Evolutionary conservation across 2,797 vertebrate species (phyloP).

Genomic region (Sylvilagus floridanus): DNA sequence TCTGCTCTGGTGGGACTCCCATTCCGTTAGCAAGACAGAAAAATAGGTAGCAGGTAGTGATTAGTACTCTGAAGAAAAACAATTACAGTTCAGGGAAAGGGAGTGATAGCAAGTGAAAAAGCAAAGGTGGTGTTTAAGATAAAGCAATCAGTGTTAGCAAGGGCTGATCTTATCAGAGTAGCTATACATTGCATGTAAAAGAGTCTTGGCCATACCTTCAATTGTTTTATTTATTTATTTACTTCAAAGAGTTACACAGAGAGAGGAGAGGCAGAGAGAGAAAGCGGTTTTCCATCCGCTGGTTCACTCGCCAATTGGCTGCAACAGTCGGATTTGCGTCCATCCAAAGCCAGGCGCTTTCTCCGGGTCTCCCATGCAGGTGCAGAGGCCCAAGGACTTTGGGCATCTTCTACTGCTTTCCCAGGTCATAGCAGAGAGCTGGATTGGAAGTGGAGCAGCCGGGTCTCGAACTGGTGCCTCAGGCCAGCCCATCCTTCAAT

Average conservation of each 20-base stretch:
- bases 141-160: background rate
- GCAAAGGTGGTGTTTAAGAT: background rate
- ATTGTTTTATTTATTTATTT: background rate
- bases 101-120: background rate
- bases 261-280: too few species aligned
- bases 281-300: too few species aligned
- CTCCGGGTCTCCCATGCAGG: too few species aligned
- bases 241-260: too few species aligned
- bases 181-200: background rate
- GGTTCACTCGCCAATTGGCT: too few species aligned
- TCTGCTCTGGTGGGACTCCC: background rate
- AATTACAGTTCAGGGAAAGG: background rate
- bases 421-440: too few species aligned
- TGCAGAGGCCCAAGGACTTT: too few species aligned
- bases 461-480: too few species aligned
- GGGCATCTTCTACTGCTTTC: too few species aligned
- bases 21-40: background rate
- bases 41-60: background rate
- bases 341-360: too few species aligned
- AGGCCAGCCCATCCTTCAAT: background rate
- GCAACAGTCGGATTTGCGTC: too few species aligned
- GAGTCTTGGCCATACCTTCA: conserved; percentile 1
- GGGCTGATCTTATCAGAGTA: background rate
- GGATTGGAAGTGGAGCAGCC: too few species aligned
- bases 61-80: conserved; percentile 16